These are phyloP conservation scores for Amphimallon solstitiale DNA, from an alignment of 2,888 invertebrate genomes.

Conservation along the genomic window DNA sequence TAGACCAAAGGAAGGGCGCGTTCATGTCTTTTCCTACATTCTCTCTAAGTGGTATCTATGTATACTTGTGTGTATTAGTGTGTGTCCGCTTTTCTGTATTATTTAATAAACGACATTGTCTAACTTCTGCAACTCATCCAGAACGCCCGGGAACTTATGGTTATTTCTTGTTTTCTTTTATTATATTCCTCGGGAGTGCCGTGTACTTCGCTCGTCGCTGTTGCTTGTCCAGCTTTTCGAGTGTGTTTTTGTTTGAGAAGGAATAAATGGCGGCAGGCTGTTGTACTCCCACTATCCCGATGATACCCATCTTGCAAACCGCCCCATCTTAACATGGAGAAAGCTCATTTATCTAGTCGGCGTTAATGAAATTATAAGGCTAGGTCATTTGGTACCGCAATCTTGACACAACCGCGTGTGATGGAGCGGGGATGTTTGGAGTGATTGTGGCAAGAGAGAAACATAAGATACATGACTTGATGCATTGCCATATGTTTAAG, in stretches of 20 bases:
- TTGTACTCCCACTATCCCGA: constrained; percentile 49
- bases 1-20: not conserved
- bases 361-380: constrained; percentile 69
- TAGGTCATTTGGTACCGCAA: constrained; percentile 58
- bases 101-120: constrained; percentile 39
- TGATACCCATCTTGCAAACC: constrained; percentile 45
- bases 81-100: constrained; percentile 43
- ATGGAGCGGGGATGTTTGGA: not conserved
- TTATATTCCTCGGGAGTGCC: constrained; percentile 53
- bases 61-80: not conserved
- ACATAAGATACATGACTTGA: too few relatives aligned
- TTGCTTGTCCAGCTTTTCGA: constrained; percentile 48
- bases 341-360: constrained; percentile 66
- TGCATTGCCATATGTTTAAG: too few relatives aligned
- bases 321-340: constrained; percentile 51
- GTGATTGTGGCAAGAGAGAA: too few relatives aligned
- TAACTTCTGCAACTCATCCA: constrained; percentile 45
- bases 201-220: constrained; percentile 53
- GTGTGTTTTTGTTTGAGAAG: constrained; percentile 12
- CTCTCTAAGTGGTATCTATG: not conserved
- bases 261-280: constrained; percentile 49
- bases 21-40: constrained; percentile 1
- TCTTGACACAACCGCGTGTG: constrained; percentile 50
- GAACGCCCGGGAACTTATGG: constrained; percentile 39
- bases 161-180: constrained; percentile 53